phyloP scores from a whole-genome alignment of 2,113 vertebrate species.

The Mustela lutreola region DNA sequence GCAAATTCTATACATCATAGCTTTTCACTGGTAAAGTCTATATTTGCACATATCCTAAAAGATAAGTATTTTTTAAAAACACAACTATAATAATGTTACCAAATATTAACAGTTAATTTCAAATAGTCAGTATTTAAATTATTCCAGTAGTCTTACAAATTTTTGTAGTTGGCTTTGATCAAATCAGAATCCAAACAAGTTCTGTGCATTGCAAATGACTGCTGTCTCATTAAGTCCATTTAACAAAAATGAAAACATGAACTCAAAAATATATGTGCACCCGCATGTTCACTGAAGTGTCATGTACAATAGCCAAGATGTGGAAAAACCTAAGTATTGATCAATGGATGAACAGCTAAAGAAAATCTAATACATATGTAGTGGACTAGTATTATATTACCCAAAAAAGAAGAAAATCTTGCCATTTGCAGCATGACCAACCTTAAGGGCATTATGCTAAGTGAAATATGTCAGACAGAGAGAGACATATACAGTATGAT shows the following conservation, averaged over 20 bases:
- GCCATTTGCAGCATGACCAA: background rate
- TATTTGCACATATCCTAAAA: background rate
- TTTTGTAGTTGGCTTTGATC: constrained; percentile 38
- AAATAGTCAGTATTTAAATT: constrained; percentile 19
- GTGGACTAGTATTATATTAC: background rate
- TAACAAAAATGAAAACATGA: background rate
- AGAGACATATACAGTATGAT: background rate
- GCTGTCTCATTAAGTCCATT: background rate
- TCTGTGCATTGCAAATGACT: background rate
- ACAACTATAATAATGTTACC: background rate
- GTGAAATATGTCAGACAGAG: background rate
- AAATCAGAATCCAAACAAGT: constrained; percentile 20
- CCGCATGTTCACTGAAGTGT: background rate
- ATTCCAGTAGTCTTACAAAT: background rate
- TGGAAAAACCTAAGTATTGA: background rate
- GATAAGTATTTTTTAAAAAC: background rate
- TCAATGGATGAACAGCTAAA: background rate
- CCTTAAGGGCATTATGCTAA: background rate
- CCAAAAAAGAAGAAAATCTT: background rate
- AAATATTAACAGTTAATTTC: constrained; percentile 3
- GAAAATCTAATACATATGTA: background rate
- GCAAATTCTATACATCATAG: background rate
- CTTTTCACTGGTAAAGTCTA: background rate
- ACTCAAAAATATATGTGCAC: background rate
- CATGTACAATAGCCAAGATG: background rate